A percentile compares a stretch with the other conserved stretches of the same genome.
These are phyloP conservation scores for Trichonephila inaurata DNA, from an alignment of 1,140 invertebrate species.

Conservation along the genomic window DNA sequence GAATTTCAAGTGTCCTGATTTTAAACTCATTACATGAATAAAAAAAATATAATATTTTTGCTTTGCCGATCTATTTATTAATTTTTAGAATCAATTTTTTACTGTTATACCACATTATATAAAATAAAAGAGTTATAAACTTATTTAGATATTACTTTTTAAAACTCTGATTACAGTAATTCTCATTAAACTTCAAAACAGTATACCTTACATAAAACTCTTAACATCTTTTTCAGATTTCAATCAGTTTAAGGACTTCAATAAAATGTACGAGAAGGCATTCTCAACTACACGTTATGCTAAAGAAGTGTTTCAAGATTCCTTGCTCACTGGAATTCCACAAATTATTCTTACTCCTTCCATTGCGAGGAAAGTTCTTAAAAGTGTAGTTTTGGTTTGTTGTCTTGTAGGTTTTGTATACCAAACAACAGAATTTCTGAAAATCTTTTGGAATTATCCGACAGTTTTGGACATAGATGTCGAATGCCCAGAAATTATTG, in stretches of 20 bases:
- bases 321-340: constrained; percentile 66
- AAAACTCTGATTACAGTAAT: too few relatives aligned
- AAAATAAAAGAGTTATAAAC: too few relatives aligned
- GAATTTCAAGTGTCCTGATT: too few relatives aligned
- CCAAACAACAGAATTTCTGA: constrained; percentile 64
- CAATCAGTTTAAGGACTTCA: neutral
- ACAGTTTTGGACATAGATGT: constrained; percentile 70
- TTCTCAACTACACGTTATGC: neutral
- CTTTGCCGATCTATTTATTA: too few relatives aligned
- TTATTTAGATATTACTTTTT: too few relatives aligned
- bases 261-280: neutral
- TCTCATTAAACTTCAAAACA: too few relatives aligned
- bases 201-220: too few relatives aligned
- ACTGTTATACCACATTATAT: too few relatives aligned
- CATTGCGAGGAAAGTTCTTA: constrained; percentile 44
- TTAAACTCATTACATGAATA: too few relatives aligned
- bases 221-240: neutral
- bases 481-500: constrained; percentile 61
- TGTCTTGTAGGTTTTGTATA: constrained; percentile 68
- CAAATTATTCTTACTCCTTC: constrained; percentile 25
- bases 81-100: too few relatives aligned
- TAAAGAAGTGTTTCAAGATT: constrained; percentile 56
- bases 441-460: constrained; percentile 68
- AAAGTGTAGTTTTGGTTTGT: constrained; percentile 18
- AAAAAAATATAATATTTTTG: too few relatives aligned